phyloP scores from a whole-genome alignment of 2,888 invertebrate species.

The Mythimna ferrago region DNA sequence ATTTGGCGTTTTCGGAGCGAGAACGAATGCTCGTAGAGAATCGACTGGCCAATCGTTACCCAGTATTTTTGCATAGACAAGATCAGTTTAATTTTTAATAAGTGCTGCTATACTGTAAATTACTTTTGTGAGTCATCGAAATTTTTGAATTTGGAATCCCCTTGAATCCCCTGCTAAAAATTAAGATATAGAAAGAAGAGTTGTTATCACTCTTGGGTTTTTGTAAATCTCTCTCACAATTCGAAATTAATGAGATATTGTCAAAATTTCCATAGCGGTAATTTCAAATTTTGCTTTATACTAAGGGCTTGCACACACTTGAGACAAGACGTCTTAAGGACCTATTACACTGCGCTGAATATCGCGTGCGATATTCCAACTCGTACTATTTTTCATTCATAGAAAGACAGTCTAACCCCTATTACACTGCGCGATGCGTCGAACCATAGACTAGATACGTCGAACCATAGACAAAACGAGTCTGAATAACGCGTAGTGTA shows the following conservation, averaged over 20 bases:
- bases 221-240: background rate
- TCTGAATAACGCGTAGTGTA: no score
- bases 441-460: no score
- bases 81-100: conserved; percentile 69
- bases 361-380: no score
- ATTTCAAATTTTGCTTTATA: no score
- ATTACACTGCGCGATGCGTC: no score
- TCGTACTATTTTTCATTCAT: no score
- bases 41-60: conserved; percentile 81
- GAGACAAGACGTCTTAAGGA: no score
- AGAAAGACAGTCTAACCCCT: no score
- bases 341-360: no score
- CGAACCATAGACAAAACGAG: no score
- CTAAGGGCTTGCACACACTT: no score
- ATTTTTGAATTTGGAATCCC: conserved; percentile 78
- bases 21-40: conserved; percentile 85
- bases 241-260: background rate
- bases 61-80: conserved; percentile 81
- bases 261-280: no score
- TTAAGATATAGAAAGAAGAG: background rate
- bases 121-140: conserved; percentile 64
- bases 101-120: conserved; percentile 34
- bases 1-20: conserved; percentile 89
- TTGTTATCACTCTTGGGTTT: background rate
- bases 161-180: conserved; percentile 67